Percentiles rank a stretch among this genome's conserved stretches.
Conservation (phyloP, 2,113 vertebrate species). For the Clinocottus analis region DNA sequence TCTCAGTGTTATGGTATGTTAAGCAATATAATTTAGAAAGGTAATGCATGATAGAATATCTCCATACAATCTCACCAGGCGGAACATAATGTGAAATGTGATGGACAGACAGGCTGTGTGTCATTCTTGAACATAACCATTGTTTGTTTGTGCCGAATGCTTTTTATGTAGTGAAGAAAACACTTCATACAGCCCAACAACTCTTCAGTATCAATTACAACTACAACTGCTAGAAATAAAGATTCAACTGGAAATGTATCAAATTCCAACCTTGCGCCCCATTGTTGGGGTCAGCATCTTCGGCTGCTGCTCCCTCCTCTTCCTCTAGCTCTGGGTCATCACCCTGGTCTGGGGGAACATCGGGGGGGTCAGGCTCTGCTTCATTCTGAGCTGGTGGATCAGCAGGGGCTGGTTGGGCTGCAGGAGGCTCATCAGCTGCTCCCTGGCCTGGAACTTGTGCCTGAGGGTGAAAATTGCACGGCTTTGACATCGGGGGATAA, state of each 20-base stretch:
- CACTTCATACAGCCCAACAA: not conserved
- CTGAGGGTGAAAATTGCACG: constrained; percentile 32
- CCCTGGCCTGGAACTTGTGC: constrained; percentile 85
- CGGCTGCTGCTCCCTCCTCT: constrained; percentile 93
- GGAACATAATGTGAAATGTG: no score
- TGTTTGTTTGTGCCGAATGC: not conserved
- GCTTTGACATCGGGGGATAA: not conserved
- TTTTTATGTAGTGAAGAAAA: not conserved
- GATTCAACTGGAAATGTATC: not conserved
- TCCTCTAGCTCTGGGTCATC: constrained; percentile 94
- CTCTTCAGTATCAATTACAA: not conserved
- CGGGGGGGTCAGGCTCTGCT: constrained; percentile 90
- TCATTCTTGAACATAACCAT: not conserved
- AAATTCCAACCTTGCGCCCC: constrained; percentile 91
- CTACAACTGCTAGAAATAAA: not conserved
- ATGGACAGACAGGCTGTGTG: not conserved
- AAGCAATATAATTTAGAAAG: not conserved
- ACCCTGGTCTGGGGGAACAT: constrained; percentile 87
- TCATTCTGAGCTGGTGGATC: constrained; percentile 88
- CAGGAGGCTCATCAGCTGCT: constrained; percentile 80
- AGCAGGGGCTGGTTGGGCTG: constrained; percentile 86
- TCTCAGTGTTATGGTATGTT: not conserved
- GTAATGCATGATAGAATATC: not conserved
- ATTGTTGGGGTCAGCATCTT: constrained; percentile 94
- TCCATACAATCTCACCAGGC: not conserved